Evolutionary conservation across 2,888 invertebrate genomes (phyloP), one percentile per base, ranked within the genome.

Genomic region (Amorpha juglandis): DNA sequence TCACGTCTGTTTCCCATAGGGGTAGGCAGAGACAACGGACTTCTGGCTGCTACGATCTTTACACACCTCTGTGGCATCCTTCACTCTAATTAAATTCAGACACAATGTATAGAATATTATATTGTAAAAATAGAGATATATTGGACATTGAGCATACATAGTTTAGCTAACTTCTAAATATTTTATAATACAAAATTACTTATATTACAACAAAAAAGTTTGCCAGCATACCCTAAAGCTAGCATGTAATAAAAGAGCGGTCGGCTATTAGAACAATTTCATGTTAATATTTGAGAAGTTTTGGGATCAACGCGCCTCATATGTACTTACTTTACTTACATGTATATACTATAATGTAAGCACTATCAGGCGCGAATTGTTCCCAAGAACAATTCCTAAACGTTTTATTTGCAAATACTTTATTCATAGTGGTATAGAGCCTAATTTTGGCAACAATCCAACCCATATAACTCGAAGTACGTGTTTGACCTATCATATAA

Each of bases 401-500:
- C 48, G 63, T 63, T 48, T 63, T 35, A 35, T 33, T 63, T 48
- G 33, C 27, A 33, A 48, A 47, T 48, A 48, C 63, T 48, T 63
- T 63, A 63, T 63, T 63, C 51, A 63, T 63, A 12, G 63, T 12
- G 1, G 63, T 42, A 35, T 21, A 58, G 38, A 42, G 48, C 64
- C 53, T 38, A 48, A 48, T 55, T 58, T 65, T 65, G 64, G 64
- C 64, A 48, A 35, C 58, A 58, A 65, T 65, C 74, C 74, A 74
- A 71, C 66, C 71, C 62, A 64, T 62, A 71, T 70, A 70, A 66
- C 62, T 27, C 27, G 27, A 27, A 1, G 68, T 70, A 69, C 69
- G 48, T 68, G 62, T 71, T 70, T 66, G 66, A 66, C 69, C 63
- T 73, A 71, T 63, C 64, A 62, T 63, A 65, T 63, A 69, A 68